Conservation (phyloP, 2,888 invertebrate species). For the Matsumyia berberina region DNA sequence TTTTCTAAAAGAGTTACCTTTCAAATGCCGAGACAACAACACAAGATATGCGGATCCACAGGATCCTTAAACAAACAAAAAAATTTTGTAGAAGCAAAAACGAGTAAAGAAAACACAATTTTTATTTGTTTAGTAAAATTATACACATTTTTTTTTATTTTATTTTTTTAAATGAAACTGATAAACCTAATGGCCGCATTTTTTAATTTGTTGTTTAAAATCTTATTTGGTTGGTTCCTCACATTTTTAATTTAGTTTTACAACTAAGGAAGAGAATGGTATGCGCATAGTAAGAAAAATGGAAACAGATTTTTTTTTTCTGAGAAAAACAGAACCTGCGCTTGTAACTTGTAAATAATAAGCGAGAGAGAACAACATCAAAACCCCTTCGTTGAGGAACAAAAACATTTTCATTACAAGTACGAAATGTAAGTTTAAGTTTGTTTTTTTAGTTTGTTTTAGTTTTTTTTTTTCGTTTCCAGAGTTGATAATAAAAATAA, state of each 20-base stretch:
- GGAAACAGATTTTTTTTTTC: conserved; percentile 43
- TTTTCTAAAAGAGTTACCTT: conserved; percentile 39
- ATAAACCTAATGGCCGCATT: conserved; percentile 21
- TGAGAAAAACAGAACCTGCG: conserved; percentile 29
- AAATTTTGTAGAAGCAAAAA: conserved; percentile 23
- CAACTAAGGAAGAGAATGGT: conserved; percentile 26
- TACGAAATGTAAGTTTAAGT: conserved; percentile 18
- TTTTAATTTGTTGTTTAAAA: conserved; percentile 19
- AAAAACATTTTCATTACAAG: no score
- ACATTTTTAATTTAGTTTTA: conserved; percentile 22
- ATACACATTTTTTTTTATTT: conserved; percentile 28
- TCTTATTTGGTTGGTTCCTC: conserved; percentile 56
- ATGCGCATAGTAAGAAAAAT: conserved; percentile 18
- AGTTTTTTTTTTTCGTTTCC: no score
- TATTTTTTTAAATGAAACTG: conserved; percentile 31
- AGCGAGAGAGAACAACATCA: conserved; percentile 18
- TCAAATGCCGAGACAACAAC: conserved; percentile 54
- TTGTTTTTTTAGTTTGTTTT: no score
- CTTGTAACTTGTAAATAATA: conserved; percentile 46
- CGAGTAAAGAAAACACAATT: no score
- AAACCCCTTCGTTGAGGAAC: conserved; percentile 6
- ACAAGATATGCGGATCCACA: conserved; percentile 46
- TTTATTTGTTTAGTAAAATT: conserved; percentile 29
- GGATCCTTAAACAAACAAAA: no score
- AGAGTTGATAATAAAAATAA: conserved; percentile 26